Conservation (phyloP, 2,113 vertebrate species). For the Mormyrus iriodes region DNA sequence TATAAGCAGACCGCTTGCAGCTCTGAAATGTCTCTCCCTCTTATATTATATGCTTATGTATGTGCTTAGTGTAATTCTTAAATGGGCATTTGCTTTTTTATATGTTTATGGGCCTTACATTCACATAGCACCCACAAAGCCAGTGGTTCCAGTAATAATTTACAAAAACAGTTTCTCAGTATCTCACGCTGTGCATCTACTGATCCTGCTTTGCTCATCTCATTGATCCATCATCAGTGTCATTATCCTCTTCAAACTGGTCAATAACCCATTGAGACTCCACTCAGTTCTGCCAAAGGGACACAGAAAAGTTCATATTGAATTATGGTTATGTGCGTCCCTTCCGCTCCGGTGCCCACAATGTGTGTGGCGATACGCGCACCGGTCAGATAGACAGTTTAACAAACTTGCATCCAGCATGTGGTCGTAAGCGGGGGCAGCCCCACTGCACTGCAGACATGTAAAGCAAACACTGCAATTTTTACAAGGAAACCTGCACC, state of each 20-base stretch:
- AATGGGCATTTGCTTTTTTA: background rate
- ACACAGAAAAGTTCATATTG: background rate
- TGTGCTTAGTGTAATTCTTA: background rate
- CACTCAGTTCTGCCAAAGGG: background rate
- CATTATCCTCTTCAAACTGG: slow-evolving; percentile 11
- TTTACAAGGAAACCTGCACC: slow-evolving; percentile 40
- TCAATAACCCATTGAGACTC: background rate
- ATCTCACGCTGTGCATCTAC: background rate
- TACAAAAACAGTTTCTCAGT: background rate
- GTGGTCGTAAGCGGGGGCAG: background rate
- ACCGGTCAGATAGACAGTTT: background rate
- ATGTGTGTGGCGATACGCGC: background rate
- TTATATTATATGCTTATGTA: background rate
- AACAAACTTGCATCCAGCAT: background rate
- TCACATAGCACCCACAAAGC: background rate
- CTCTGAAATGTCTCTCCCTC: background rate
- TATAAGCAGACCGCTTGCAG: background rate
- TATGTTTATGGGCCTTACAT: background rate
- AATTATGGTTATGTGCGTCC: background rate
- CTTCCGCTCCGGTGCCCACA: background rate
- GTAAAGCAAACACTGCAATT: slow-evolving; percentile 39
- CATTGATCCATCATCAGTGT: slow-evolving; percentile 15
- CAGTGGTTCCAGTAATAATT: background rate
- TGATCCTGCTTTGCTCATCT: background rate
- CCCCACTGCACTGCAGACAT: slow-evolving; percentile 28